phyloP scores from a whole-genome alignment of 92 coral and sea anemone species.

The Siderastrea siderea region DNA sequence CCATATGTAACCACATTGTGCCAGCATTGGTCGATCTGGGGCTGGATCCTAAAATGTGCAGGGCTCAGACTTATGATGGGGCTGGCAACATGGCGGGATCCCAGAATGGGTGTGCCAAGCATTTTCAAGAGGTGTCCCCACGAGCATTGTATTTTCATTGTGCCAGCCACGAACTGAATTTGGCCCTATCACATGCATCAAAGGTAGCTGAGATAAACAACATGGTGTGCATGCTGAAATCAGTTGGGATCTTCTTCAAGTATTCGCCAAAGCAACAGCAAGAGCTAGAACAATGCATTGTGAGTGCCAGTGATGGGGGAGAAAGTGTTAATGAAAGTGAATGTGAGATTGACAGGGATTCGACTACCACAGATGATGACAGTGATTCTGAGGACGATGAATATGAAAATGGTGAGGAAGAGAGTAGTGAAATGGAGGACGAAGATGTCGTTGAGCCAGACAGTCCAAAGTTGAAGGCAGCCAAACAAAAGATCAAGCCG shows the following conservation, averaged over 20 bases:
- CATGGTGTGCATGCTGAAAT: constrained; percentile 71
- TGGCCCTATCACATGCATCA: constrained; percentile 64
- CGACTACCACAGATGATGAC: neutral
- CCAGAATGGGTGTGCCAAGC: constrained; percentile 68
- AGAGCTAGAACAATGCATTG: constrained; percentile 51
- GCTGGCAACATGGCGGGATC: constrained; percentile 70
- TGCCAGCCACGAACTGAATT: constrained; percentile 59
- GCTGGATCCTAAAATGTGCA: constrained; percentile 63
- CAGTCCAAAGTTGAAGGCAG: constrained; percentile 51
- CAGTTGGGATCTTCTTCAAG: constrained; percentile 64
- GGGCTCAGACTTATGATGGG: constrained; percentile 70
- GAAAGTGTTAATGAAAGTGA: neutral
- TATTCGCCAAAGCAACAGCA: constrained; percentile 72
- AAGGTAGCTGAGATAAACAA: constrained; percentile 64
- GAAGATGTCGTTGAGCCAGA: constrained; percentile 47
- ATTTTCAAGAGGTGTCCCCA: constrained; percentile 46
- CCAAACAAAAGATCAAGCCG: constrained; percentile 69
- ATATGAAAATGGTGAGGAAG: constrained; percentile 49
- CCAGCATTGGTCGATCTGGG: constrained; percentile 26
- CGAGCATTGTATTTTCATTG: constrained; percentile 51
- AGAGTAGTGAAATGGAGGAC: constrained; percentile 22
- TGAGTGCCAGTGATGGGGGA: neutral
- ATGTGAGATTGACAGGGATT: neutral
- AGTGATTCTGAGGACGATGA: constrained; percentile 28
- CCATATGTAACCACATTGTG: constrained; percentile 14